Base-by-base conservation (phyloP, 2,113 vertebrate species). In the Myrmecophaga tridactyla region DNA sequence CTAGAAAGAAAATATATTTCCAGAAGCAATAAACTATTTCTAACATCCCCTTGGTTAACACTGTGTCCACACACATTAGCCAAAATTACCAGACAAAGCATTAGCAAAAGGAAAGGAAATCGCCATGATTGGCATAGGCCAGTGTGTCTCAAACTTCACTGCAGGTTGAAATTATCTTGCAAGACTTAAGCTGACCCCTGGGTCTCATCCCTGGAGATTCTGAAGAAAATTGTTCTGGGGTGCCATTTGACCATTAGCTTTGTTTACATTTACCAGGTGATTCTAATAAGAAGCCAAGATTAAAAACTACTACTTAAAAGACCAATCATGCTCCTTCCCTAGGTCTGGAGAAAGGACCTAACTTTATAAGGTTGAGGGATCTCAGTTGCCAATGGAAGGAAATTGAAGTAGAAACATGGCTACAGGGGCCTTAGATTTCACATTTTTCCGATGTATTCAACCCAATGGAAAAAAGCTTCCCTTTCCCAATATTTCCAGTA, bases 401-500 rank as follows among this genome's bases (percentile, higher is more conserved):
- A 90, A 84, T 7, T n/a, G 31, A 93, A 58, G 77, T 46, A 82
- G 75, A 46, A 53, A 92, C 87, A 75, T 93, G 86, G 27, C 48
- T 31, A 20, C n/a, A 31, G 48, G 18, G 43, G 34, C 43, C 46
- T 88, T 78, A n/a, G 34, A 53, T 23, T 23, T 84, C 63, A 72
- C 23, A 62, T 13, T 20, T 70, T 84, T 77, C 69, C 31, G 41
- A 6, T 18, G 25, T 56, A 58, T 43, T 34, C 69, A 83, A 83
- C 46, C 62, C 48, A 90, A 15, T 46, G 60, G 70, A 12, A 62
- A 63, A 89, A 75, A 48, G 2, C 2, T 82, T 86, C 6, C 70
- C 46, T 91, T 83, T 90, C 60, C 62, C 39, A 92, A 0, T 60
- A 90, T 77, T 96, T 94, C 56, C 82, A 80, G 48, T 78, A 69